phyloP scores from a whole-genome alignment of 2,888 invertebrate genomes.

The Metacarcinus magister region DNA sequence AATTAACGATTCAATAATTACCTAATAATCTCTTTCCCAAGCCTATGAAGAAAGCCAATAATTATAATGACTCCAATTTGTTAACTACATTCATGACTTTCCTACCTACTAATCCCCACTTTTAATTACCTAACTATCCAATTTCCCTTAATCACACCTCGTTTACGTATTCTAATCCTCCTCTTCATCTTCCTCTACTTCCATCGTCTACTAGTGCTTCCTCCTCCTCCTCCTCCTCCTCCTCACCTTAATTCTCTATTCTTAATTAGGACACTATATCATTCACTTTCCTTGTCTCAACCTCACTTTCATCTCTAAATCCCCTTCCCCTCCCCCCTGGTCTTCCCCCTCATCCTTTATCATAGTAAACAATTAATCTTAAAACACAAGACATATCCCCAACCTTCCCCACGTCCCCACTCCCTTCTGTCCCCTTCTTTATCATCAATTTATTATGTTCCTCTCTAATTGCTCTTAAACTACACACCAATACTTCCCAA shows the following conservation, averaged over 20 bases:
- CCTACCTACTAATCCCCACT: background rate
- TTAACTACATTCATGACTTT: background rate
- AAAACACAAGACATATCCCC: background rate
- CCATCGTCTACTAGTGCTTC: background rate
- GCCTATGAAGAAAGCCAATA: slow-evolving; percentile 4
- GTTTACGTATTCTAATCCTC: background rate
- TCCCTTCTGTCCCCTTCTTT: background rate
- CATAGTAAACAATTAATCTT: too few relatives aligned
- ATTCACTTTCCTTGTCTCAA: too few relatives aligned
- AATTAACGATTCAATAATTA: slow-evolving; percentile 1
- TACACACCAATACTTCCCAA: too few relatives aligned
- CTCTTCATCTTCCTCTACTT: slow-evolving; percentile 15
- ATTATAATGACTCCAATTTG: background rate
- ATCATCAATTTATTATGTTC: too few relatives aligned
- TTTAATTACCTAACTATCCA: background rate
- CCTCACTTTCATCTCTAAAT: too few relatives aligned
- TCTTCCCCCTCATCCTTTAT: background rate
- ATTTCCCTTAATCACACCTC: slow-evolving; percentile 26
- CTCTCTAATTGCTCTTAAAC: too few relatives aligned
- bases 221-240: background rate
- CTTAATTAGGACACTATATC: background rate
- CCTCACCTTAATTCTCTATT: background rate
- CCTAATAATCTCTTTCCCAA: background rate
- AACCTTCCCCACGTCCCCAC: background rate
- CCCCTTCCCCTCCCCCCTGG: background rate